phyloP scores from a whole-genome alignment of 2,113 vertebrate genomes.

The Petrocephalus zakoni region DNA sequence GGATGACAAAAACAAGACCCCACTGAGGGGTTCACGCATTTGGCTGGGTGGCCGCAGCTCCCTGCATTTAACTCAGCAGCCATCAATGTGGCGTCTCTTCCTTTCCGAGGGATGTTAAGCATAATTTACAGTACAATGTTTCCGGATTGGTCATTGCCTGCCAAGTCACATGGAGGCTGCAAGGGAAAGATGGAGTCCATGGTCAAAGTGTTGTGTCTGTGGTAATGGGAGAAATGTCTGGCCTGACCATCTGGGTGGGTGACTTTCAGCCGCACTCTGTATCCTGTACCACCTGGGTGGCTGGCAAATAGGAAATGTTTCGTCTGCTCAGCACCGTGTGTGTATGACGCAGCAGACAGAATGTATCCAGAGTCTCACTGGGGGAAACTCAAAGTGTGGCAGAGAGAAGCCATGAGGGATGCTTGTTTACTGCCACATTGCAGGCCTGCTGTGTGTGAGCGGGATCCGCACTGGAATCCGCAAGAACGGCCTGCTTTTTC shows the following conservation, averaged over 20 bases:
- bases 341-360: neutral
- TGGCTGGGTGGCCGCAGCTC: constrained; percentile 44
- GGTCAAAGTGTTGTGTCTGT: neutral
- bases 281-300: neutral
- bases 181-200: neutral
- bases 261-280: neutral
- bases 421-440: neutral
- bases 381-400: neutral
- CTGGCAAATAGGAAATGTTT: neutral
- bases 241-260: neutral
- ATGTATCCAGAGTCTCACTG: neutral
- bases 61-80: neutral
- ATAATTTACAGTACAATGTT: neutral
- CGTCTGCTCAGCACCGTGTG: neutral
- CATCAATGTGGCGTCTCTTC: neutral
- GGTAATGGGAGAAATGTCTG: neutral
- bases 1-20: constrained; percentile 72
- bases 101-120: neutral
- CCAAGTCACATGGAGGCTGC: neutral
- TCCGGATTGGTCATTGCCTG: neutral
- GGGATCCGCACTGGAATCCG: neutral
- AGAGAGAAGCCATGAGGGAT: neutral
- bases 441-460: neutral
- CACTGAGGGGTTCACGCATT: constrained; percentile 68
- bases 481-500: constrained; percentile 9